These are phyloP conservation scores for Melanotaenia trifasciata DNA, from an alignment of 2,797 vertebrate genomes.

Conservation along the genomic window DNA sequence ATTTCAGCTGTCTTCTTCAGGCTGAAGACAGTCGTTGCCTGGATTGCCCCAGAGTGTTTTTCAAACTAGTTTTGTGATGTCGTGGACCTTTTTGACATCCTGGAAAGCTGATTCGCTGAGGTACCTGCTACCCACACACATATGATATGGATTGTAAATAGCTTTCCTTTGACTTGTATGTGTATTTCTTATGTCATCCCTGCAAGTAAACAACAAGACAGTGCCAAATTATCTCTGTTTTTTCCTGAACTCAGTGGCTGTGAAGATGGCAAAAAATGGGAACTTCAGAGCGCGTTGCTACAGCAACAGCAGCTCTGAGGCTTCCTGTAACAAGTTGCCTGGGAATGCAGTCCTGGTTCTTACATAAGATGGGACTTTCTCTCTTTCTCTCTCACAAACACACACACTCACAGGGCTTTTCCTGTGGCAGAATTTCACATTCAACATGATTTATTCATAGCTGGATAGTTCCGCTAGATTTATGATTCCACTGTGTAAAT, in stretches of 20 bases:
- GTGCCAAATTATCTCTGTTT: slow-evolving; percentile 49
- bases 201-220: slow-evolving; percentile 44
- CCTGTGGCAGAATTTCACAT: slow-evolving; percentile 73
- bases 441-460: slow-evolving; percentile 79
- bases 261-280: slow-evolving; percentile 50
- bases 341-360: slow-evolving; percentile 73
- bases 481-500: slow-evolving; percentile 63
- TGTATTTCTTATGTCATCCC: slow-evolving; percentile 22
- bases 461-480: slow-evolving; percentile 65
- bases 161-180: neutral
- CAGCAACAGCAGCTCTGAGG: slow-evolving; percentile 75
- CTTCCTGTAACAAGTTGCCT: slow-evolving; percentile 75
- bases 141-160: slow-evolving; percentile 9
- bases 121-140: slow-evolving; percentile 17
- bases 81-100: slow-evolving; percentile 17
- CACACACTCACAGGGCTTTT: slow-evolving; percentile 72
- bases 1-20: slow-evolving; percentile 65
- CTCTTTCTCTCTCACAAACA: slow-evolving; percentile 27
- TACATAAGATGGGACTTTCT: slow-evolving; percentile 74
- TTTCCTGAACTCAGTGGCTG: slow-evolving; percentile 31
- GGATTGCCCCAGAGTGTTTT: slow-evolving; percentile 44
- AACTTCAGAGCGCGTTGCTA: slow-evolving; percentile 71
- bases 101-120: neutral
- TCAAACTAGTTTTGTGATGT: slow-evolving; percentile 53
- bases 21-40: slow-evolving; percentile 42